These are phyloP conservation scores for Blera fallax DNA, from an alignment of 2,888 invertebrate genomes.

Conservation along the genomic window DNA sequence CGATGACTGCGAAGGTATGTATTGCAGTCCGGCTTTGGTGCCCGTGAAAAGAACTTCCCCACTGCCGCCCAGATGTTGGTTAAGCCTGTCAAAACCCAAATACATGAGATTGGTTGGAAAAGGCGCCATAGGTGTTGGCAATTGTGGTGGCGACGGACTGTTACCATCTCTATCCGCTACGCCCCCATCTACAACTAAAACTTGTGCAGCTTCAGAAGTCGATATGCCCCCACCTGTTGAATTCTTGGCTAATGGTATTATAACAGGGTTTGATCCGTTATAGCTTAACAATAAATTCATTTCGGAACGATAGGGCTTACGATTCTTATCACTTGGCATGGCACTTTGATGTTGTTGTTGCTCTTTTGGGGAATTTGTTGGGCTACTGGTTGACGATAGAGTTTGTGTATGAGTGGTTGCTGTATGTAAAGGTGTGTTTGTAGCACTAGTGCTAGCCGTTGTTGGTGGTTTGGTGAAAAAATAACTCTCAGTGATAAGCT, in stretches of 20 bases:
- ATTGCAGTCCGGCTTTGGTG: slow-evolving; percentile 50
- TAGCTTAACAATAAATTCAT: slow-evolving; percentile 81
- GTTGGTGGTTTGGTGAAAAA: neutral
- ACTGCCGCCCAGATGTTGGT: slow-evolving; percentile 71
- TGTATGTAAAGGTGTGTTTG: slow-evolving; percentile 6
- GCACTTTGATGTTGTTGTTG: neutral
- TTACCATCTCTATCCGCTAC: slow-evolving; percentile 65
- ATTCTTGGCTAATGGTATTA: slow-evolving; percentile 73
- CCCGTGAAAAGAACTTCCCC: slow-evolving; percentile 25
- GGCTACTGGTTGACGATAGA: slow-evolving; percentile 24
- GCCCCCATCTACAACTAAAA: slow-evolving; percentile 8
- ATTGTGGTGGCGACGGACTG: slow-evolving; percentile 79
- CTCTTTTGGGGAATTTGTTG: slow-evolving; percentile 13
- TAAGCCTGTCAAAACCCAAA: slow-evolving; percentile 79
- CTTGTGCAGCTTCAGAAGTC: slow-evolving; percentile 22
- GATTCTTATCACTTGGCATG: slow-evolving; percentile 73
- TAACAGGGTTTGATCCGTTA: slow-evolving; percentile 78
- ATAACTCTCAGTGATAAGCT: slow-evolving; percentile 62
- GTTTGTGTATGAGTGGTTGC: slow-evolving; percentile 51
- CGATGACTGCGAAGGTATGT: slow-evolving; percentile 70
- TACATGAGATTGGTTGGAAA: slow-evolving; percentile 81
- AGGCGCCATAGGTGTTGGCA: slow-evolving; percentile 81
- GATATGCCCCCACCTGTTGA: neutral
- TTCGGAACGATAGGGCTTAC: slow-evolving; percentile 81
- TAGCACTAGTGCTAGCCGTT: neutral